phyloP scores from a whole-genome alignment of 2,888 invertebrate species.

The Morinoia aosen region DNA sequence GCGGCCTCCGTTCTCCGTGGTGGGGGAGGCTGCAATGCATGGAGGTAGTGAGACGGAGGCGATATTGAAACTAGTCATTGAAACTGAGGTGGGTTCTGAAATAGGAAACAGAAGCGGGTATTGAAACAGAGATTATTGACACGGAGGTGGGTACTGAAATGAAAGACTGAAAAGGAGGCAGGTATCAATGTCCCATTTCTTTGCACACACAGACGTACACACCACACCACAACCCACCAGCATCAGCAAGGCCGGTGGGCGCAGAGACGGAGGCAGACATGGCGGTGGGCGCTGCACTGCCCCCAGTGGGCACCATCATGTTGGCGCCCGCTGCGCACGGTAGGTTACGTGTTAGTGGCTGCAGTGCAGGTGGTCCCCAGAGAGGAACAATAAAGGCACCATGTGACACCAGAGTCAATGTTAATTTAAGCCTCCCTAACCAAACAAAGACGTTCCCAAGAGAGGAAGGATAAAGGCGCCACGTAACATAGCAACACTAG shows the following conservation, averaged over 20 bases:
- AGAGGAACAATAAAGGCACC: too few relatives aligned
- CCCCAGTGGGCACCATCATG: neutral
- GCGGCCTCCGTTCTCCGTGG: neutral
- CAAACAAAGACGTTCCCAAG: too few relatives aligned
- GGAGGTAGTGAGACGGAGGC: neutral
- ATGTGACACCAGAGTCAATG: too few relatives aligned
- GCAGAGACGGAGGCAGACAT: constrained; percentile 42
- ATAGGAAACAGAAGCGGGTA: neutral
- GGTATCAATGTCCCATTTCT: too few relatives aligned
- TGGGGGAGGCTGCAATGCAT: neutral
- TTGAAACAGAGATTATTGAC: neutral
- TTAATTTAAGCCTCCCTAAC: too few relatives aligned
- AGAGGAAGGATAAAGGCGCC: too few relatives aligned
- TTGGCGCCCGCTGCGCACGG: neutral
- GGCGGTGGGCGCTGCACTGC: neutral
- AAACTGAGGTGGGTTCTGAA: too few relatives aligned
- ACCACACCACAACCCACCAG: neutral
- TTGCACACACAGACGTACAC: neutral
- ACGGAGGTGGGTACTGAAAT: neutral
- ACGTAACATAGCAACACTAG: too few relatives aligned
- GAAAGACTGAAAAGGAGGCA: neutral
- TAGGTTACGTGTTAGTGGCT: neutral
- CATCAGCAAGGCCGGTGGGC: neutral
- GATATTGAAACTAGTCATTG: neutral
- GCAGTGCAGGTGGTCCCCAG: too few relatives aligned